These are phyloP conservation scores for Adelosebastes latens DNA, from an alignment of 2,797 vertebrate species.

Conservation along the genomic window DNA sequence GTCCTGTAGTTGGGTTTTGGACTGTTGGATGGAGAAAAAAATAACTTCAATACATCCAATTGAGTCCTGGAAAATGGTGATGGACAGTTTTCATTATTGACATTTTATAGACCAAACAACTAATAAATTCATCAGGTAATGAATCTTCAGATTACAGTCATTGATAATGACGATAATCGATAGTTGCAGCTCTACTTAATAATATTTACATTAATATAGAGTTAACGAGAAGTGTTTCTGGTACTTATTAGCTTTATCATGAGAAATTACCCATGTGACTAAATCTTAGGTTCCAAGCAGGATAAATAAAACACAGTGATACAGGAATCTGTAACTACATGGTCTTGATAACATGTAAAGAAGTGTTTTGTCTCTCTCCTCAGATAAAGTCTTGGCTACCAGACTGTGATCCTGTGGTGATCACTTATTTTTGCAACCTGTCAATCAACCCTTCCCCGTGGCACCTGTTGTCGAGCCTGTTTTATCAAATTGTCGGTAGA, in stretches of 20 bases:
- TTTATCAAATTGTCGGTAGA: constrained; percentile 68
- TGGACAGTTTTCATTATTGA: not conserved
- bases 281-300: not conserved
- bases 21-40: too few relatives aligned
- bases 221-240: not conserved
- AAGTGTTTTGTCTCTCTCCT: constrained; percentile 4
- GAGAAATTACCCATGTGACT: not conserved
- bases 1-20: too few relatives aligned
- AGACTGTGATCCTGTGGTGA: constrained; percentile 74
- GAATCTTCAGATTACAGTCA: not conserved
- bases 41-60: too few relatives aligned
- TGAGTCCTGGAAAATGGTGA: not conserved
- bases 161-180: not conserved
- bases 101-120: too few relatives aligned
- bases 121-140: rapidly evolving
- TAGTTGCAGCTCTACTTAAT: not conserved
- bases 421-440: constrained; percentile 71
- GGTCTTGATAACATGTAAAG: not conserved
- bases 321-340: not conserved
- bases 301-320: not conserved
- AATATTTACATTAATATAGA: not conserved
- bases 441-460: constrained; percentile 52
- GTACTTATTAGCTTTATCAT: not conserved
- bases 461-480: constrained; percentile 74
- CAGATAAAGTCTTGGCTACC: constrained; percentile 82